Conservation (phyloP, 2,113 vertebrate species). For the Notothenia rossii region DNA sequence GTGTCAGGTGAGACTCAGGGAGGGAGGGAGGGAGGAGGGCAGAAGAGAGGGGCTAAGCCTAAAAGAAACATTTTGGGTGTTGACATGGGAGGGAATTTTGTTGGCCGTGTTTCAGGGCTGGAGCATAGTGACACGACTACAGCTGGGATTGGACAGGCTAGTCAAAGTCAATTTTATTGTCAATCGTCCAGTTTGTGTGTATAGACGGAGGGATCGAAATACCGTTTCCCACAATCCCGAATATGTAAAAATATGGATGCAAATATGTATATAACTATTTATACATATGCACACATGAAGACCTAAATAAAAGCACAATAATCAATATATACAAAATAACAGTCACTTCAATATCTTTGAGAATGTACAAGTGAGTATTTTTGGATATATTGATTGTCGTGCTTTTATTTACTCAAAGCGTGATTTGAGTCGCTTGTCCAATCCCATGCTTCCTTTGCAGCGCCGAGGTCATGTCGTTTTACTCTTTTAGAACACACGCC, state of each 20-base stretch:
- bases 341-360: too few species aligned
- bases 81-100: conserved; percentile 67
- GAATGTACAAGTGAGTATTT: too few species aligned
- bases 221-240: too few species aligned
- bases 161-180: too few species aligned
- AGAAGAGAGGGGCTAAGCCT: conserved; percentile 27
- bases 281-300: too few species aligned
- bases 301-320: too few species aligned
- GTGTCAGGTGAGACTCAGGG: conserved; percentile 89
- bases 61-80: conserved; percentile 51
- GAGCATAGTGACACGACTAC: conserved; percentile 55
- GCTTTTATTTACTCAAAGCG: conserved; percentile 31
- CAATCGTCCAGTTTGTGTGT: too few species aligned
- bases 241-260: too few species aligned
- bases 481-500: conserved; percentile 47
- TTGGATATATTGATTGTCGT: too few species aligned
- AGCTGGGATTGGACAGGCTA: conserved; percentile 47
- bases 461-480: conserved; percentile 51
- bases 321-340: too few species aligned
- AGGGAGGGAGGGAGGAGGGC: conserved; percentile 72
- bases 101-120: conserved; percentile 46
- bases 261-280: too few species aligned
- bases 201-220: too few species aligned
- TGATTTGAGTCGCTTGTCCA: conserved; percentile 54
- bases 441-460: conserved; percentile 12